Conservation (phyloP, 2,888 invertebrate species). For the Synanthedon formicaeformis region DNA sequence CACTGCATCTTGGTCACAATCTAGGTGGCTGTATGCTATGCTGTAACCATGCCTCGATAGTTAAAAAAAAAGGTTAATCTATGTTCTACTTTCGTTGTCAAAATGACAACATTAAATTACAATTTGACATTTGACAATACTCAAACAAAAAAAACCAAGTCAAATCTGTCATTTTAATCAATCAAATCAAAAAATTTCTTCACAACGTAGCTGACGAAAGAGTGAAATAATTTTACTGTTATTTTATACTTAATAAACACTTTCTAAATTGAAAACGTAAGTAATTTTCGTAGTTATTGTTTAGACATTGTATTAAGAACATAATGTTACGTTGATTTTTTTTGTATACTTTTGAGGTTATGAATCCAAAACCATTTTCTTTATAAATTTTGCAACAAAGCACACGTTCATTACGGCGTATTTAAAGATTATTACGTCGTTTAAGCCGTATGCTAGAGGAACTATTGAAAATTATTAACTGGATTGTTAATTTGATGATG, state of each 20-base stretch:
- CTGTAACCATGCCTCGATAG: too few species aligned
- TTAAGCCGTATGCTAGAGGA: conserved; percentile 37
- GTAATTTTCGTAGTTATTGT: not conserved
- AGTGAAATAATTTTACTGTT: too few species aligned
- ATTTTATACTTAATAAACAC: not conserved
- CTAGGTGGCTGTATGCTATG: too few species aligned
- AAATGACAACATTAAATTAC: too few species aligned
- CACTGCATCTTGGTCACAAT: too few species aligned
- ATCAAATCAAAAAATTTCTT: too few species aligned
- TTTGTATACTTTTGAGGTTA: not conserved
- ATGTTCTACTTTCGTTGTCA: too few species aligned
- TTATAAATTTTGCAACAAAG: conserved; percentile 7
- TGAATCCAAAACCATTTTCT: not conserved
- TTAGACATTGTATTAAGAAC: not conserved
- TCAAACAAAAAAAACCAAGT: too few species aligned
- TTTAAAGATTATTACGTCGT: conserved; percentile 28
- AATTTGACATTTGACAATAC: too few species aligned
- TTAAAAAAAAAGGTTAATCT: too few species aligned
- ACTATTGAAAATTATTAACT: conserved; percentile 2
- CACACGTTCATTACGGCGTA: conserved; percentile 49
- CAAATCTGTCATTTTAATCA: too few species aligned
- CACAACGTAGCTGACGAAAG: too few species aligned
- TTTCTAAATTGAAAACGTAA: not conserved
- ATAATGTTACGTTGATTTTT: not conserved
- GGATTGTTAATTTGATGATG: not conserved